Conservation (phyloP, 2,797 vertebrate genomes). For the Sebastes umbrosus region DNA sequence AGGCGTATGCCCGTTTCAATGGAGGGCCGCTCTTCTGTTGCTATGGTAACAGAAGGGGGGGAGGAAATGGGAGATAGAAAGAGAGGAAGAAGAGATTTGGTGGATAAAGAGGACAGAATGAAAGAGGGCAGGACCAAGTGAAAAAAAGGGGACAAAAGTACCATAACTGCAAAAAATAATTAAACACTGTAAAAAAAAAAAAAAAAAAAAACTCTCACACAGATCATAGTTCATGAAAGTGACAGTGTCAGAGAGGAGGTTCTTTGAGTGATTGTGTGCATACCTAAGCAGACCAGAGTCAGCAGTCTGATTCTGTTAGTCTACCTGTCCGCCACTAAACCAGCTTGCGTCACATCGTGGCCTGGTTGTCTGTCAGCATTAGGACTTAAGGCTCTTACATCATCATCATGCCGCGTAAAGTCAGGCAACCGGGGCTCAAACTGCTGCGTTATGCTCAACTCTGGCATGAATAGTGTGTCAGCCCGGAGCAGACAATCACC, state of each 20-base stretch:
- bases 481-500: background rate
- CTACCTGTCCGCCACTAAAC: background rate
- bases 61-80: slow-evolving; percentile 5
- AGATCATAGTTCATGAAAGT: background rate
- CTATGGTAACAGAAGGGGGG: slow-evolving; percentile 62
- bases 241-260: background rate
- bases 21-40: slow-evolving; percentile 79
- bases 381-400: slow-evolving; percentile 30
- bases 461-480: background rate
- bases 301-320: slow-evolving; percentile 38
- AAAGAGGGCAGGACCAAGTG: background rate
- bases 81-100: slow-evolving; percentile 1
- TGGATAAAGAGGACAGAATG: slow-evolving; percentile 3
- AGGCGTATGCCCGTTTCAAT: slow-evolving; percentile 69
- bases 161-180: background rate
- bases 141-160: background rate
- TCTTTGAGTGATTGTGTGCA: background rate
- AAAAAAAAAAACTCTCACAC: background rate
- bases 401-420: slow-evolving; percentile 20
- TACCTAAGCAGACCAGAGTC: background rate
- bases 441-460: background rate
- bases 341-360: background rate
- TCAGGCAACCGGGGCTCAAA: background rate
- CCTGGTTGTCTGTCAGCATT: slow-evolving; percentile 20
- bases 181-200: background rate